phyloP scores from a whole-genome alignment of 2,888 invertebrate species.

The Cylindroiulus punctatus region DNA sequence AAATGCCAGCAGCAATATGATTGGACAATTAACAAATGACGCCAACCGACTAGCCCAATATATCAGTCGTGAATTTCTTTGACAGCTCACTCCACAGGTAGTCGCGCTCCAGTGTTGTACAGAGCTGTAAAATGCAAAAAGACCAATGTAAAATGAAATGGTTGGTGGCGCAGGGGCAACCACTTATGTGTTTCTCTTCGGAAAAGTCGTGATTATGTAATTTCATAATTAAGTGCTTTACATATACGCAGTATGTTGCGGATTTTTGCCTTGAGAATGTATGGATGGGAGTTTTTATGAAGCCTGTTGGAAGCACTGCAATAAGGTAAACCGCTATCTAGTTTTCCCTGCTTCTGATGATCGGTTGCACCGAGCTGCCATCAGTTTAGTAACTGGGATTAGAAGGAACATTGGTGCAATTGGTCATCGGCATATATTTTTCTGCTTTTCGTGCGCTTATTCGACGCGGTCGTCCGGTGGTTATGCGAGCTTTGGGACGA shows the following conservation, averaged over 20 bases:
- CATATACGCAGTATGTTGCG: neutral
- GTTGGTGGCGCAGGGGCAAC: neutral
- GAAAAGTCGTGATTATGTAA: neutral
- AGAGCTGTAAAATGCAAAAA: no score
- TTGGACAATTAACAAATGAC: no score
- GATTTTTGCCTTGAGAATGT: neutral
- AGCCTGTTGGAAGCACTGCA: neutral
- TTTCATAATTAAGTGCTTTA: slow-evolving; percentile 22
- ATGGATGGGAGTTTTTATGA: neutral
- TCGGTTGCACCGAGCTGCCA: no score
- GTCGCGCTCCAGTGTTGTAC: no score
- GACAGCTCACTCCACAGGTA: no score
- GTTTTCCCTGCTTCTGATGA: no score
- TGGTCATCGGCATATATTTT: neutral
- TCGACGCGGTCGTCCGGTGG: neutral
- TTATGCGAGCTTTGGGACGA: neutral
- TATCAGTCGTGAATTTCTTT: no score
- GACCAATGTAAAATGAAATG: no score
- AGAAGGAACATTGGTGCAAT: neutral
- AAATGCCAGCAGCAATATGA: no score
- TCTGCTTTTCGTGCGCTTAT: neutral
- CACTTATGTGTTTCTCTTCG: neutral
- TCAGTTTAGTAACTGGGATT: neutral
- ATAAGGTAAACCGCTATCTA: neutral
- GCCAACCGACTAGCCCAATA: no score